Evolutionary conservation across 2,113 vertebrate species (phyloP).

Genomic region (Rhineura floridana): DNA sequence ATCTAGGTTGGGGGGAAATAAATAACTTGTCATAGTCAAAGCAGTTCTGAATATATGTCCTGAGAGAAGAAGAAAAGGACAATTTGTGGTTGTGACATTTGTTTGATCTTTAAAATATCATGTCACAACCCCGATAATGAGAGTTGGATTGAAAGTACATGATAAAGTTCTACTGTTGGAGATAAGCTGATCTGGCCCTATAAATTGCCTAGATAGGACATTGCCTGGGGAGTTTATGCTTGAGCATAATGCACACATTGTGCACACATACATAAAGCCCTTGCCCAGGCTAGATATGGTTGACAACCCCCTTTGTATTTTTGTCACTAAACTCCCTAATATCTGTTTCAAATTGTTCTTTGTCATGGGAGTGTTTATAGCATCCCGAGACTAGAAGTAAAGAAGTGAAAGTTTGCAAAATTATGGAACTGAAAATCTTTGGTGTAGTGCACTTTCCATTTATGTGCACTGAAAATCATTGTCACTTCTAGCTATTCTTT

Average conservation of each 20-base stretch:
- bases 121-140: not conserved
- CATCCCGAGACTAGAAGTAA: not conserved
- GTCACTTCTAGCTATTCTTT: not conserved
- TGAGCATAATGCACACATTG: not conserved
- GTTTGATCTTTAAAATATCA: not conserved
- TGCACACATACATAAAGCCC: not conserved
- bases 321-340: not conserved
- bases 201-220: not conserved
- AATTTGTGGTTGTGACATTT: not conserved
- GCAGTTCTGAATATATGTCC: not conserved
- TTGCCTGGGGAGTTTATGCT: not conserved
- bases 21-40: not conserved
- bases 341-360: fast-evolving
- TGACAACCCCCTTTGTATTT: not conserved
- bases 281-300: not conserved
- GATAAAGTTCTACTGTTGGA: not conserved
- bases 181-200: not conserved
- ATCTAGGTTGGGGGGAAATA: not conserved
- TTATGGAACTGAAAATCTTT: not conserved
- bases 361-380: not conserved
- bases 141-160: not conserved
- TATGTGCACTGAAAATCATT: constrained; percentile 31
- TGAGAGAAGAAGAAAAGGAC: not conserved
- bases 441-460: not conserved
- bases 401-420: constrained; percentile 24